A percentile compares a stretch with the other conserved stretches of the same genome.
Conservation (phyloP, 1,140 invertebrate species). For the Mycetomoellerius zeteki region DNA sequence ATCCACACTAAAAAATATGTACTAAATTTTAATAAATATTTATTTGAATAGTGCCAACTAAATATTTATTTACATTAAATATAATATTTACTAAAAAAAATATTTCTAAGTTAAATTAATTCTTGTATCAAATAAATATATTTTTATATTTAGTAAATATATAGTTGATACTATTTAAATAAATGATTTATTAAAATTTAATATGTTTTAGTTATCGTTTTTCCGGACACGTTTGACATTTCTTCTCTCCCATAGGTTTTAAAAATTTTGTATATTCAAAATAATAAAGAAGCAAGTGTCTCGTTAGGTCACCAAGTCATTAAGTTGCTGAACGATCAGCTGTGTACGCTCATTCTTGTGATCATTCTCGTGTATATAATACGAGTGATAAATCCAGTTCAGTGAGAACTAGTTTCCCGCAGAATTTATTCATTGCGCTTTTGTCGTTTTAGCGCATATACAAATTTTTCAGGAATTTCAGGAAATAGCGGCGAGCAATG, state of each 20-base stretch:
- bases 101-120: no score
- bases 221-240: background rate
- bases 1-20: no score
- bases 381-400: slow-evolving; percentile 1
- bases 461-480: slow-evolving; percentile 5
- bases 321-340: background rate
- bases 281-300: slow-evolving; percentile 18
- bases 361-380: background rate
- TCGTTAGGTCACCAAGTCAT: background rate
- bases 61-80: no score
- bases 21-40: no score
- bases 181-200: no score
- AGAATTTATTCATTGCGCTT: background rate
- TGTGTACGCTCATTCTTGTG: background rate
- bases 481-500: background rate
- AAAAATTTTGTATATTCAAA: background rate
- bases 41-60: no score
- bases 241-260: background rate
- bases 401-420: background rate
- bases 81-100: no score
- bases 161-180: no score
- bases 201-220: background rate
- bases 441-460: background rate
- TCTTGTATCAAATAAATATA: no score
- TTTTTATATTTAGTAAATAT: no score